Conservation (phyloP, 2,797 vertebrate genomes). For the Pteronotus mesoamericanus region DNA sequence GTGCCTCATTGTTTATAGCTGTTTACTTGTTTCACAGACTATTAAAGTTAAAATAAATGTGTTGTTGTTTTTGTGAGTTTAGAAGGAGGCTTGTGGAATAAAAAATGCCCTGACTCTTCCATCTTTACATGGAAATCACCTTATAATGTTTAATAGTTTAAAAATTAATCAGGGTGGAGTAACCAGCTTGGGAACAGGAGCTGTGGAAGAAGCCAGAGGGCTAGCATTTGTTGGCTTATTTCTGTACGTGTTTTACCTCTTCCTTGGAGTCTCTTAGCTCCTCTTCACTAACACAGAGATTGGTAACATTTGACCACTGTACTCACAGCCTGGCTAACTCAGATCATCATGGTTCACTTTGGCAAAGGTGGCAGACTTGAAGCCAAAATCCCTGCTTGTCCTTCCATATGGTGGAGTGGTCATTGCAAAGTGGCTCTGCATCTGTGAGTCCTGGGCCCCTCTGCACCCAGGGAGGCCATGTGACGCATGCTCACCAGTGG, state of each 20-base stretch:
- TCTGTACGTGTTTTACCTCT: not conserved
- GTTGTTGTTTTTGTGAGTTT: not conserved
- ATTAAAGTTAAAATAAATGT: not conserved
- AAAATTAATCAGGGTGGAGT: not conserved
- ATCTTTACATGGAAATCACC: not conserved
- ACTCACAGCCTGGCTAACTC: not conserved
- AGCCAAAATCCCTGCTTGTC: not conserved
- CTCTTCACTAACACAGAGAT: not conserved
- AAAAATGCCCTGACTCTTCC: not conserved
- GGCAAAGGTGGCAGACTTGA: not conserved
- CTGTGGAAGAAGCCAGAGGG: not conserved
- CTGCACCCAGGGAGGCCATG: not conserved
- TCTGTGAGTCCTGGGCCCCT: not conserved
- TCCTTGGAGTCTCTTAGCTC: not conserved
- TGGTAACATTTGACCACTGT: not conserved
- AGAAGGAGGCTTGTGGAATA: not conserved
- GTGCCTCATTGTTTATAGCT: not conserved
- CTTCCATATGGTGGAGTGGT: not conserved
- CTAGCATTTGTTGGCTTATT: not conserved
- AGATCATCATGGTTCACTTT: not conserved
- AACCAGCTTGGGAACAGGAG: not conserved
- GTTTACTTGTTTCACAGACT: not conserved
- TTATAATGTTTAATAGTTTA: not conserved
- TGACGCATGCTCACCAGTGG: not conserved
- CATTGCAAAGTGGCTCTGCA: not conserved